Evolutionary conservation across 2,797 vertebrate genomes (phyloP), one percentile per base, ranked within the genome.

Genomic region (Nannoperca australis): DNA sequence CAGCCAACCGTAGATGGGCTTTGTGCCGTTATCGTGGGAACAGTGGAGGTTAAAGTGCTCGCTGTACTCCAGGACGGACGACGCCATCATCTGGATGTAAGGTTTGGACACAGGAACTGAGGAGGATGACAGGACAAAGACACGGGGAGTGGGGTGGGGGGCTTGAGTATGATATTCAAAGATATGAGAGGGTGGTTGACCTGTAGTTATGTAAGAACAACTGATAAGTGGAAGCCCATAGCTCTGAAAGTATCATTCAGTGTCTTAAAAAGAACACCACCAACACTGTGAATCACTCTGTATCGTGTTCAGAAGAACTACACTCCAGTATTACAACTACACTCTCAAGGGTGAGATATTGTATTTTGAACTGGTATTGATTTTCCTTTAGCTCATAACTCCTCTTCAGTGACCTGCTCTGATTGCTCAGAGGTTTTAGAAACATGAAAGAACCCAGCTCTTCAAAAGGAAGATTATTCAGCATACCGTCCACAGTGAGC

Each of bases 1-100:
- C 91, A 96, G 90, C 98, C 98, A 99, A 18, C 95, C 94, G 75
- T 99, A 99, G 70, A 93, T 80, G 60, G 97, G 96, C 84, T 99
- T 99, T 78, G 97, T 99, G 90, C 98, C 98, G 0, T 98, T 98
- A 66, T 97, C 95, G 0, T 99, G 98, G 0, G 97, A 96, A 81
- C 98, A 99, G 96, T 97, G 98, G 69, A 99, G 91, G 40, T 96
- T 94, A 92, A 99, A 97, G 88, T 95, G 85, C 87, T 99, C 98
- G 2, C 96, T 97, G 85, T 98, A 96, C 92, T 99, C 98, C 90
- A 99, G 92, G 71, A 99, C 98, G 0, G 98, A 98, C 0, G 97
- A 97, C 0, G 98, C 97, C 74, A 96, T 95, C 94, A 98, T 95
- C 81, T 96, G 93, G 73, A 99, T 96, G 73, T 96, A 97, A 0